These are phyloP conservation scores for Torymus texanus DNA, from an alignment of 2,888 invertebrate species.

Conservation along the genomic window DNA sequence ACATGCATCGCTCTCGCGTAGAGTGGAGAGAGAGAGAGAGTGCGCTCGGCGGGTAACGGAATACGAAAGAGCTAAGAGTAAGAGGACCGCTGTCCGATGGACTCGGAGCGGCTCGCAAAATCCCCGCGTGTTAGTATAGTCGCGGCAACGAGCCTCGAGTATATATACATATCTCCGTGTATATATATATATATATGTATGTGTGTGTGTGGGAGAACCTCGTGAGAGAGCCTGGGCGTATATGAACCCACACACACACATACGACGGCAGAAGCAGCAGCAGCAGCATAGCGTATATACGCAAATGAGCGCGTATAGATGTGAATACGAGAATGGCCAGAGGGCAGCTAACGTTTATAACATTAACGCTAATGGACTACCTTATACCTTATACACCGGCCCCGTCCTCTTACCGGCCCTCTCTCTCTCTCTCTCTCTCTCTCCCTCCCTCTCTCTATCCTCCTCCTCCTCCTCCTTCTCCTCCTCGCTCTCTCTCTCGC, in stretches of 20 bases:
- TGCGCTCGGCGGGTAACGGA: slow-evolving; percentile 42
- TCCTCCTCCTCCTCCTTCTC: background rate
- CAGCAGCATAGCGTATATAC: slow-evolving; percentile 23
- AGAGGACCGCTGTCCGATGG: slow-evolving; percentile 45
- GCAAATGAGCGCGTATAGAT: slow-evolving; percentile 57
- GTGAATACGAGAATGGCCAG: slow-evolving; percentile 71
- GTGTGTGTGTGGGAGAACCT: background rate
- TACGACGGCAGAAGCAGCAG: background rate
- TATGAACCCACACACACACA: background rate
- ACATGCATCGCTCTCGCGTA: background rate
- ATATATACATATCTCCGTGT: background rate
- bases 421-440: slow-evolving; percentile 1
- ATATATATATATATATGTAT: background rate
- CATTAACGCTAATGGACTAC: slow-evolving; percentile 76
- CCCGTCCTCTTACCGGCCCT: slow-evolving; percentile 60
- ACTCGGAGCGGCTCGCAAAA: slow-evolving; percentile 37
- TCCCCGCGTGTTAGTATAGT: slow-evolving; percentile 2
- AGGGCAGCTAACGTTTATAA: slow-evolving; percentile 75
- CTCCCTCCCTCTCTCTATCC: slow-evolving; percentile 4
- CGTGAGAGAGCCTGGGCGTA: background rate
- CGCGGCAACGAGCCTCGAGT: background rate
- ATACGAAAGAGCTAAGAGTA: slow-evolving; percentile 52
- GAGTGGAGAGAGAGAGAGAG: slow-evolving; percentile 12
- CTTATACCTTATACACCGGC: slow-evolving; percentile 73
- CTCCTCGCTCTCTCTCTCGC: background rate